Base-by-base conservation (phyloP, 2,113 vertebrate species). In the Machaerirhynchus nigripectus region DNA sequence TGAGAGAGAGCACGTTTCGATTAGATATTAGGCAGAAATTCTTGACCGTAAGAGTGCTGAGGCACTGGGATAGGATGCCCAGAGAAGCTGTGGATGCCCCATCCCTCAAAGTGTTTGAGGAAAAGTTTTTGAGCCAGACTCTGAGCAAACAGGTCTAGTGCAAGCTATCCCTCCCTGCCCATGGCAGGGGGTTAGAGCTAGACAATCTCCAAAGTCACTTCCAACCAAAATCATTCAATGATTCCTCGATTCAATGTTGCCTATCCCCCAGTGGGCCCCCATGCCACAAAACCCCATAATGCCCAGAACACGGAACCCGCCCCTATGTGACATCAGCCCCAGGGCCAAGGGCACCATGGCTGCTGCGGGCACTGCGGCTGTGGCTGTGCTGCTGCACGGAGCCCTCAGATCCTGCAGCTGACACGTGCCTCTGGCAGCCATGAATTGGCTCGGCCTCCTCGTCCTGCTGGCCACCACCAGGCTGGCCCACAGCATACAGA, bases 311-410 rank as follows among this genome's bases (percentile, higher is more conserved):
- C 3, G 6, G 40, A 57, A 57, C 14, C 14, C 20, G 15, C 10
- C 4, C 1, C 21, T 35, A 46, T 12, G 1, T 83, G 80, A 84
- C 17, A 70, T 60, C 79, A 70, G 37, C 19, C 13, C 12, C 1
- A 0, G 15, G 35, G 22, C 6, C 6, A 2, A 33, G 49, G 69
- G 17, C 16, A 61, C 7, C 3, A 9, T 0, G 1, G 5, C 3
- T 3, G 20, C 50, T 28, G 17, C 2, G 0, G 37, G 8, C 30
- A 35, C 18, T 46, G 24, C 8, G 5, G 50, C 23, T 5, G 35
- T 18, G 52, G 26, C 40, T 31, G 56, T 5, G 8, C 35, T 52
- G 37, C 57, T 77, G 30, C 3, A 35, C 2, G 0, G 8, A 68
- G 16, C 21, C 5, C 44, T 49, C 5, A 23, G 23, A 3, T 16